Conservation (phyloP, 2,888 invertebrate species). For the Stictocephala bisonia region DNA sequence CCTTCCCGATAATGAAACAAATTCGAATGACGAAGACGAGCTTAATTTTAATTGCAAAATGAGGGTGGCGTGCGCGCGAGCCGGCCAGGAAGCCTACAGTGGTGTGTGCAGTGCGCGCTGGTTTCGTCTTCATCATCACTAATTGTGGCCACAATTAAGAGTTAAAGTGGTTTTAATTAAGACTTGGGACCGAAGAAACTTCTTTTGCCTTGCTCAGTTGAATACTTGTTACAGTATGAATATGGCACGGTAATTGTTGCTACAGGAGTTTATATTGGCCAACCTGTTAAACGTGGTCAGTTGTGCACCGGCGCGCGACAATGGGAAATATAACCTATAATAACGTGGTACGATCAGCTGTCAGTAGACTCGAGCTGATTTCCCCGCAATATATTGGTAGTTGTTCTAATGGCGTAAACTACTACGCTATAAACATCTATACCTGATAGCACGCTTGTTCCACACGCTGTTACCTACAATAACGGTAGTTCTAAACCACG, state of each 20-base stretch:
- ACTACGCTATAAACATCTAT: no score
- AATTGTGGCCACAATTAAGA: conserved; percentile 42
- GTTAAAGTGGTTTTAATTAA: conserved; percentile 43
- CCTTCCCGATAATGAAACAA: conserved; percentile 12
- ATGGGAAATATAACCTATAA: conserved; percentile 41
- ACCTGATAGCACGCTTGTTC: no score
- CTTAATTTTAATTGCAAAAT: conserved; percentile 28
- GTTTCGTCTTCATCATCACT: conserved; percentile 36
- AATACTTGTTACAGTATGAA: conserved; percentile 27
- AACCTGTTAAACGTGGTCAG: conserved; percentile 14
- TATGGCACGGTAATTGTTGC: conserved; percentile 9
- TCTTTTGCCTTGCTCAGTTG: no score
- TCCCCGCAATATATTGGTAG: conserved; percentile 17
- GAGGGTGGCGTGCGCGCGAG: conserved; percentile 9
- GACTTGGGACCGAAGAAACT: conserved; percentile 18
- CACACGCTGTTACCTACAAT: no score
- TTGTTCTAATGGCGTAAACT: no score
- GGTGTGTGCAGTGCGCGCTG: conserved; percentile 2
- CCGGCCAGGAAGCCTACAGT: neutral
- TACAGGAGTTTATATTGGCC: conserved; percentile 15
- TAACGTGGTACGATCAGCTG: conserved; percentile 27
- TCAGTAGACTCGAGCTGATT: conserved; percentile 20
- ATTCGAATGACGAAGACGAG: neutral
- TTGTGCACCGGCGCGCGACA: conserved; percentile 40
- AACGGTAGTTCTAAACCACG: no score